These are phyloP conservation scores for Cathartes aura DNA, from an alignment of 2,113 vertebrate species.

Conservation along the genomic window DNA sequence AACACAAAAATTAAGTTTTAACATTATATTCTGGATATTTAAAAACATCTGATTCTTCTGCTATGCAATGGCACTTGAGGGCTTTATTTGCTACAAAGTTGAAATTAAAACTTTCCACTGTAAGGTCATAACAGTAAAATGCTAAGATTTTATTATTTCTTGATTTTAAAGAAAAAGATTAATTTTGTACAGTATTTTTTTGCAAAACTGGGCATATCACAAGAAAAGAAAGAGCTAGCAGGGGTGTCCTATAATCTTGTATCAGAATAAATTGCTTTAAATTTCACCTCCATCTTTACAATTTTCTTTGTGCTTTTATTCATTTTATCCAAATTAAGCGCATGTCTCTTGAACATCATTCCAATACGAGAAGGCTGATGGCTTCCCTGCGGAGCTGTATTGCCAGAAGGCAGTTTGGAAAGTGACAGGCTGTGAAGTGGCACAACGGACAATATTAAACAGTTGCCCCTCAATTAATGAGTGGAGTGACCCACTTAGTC, in stretches of 20 bases:
- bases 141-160: neutral
- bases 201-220: neutral
- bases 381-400: constrained; percentile 8
- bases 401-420: constrained; percentile 57
- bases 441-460: constrained; percentile 36
- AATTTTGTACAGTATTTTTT: neutral
- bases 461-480: constrained; percentile 57
- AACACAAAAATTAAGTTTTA: neutral
- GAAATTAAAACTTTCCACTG: neutral
- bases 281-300: neutral
- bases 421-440: constrained; percentile 56
- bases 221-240: neutral
- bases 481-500: constrained; percentile 55
- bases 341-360: neutral
- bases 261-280: neutral
- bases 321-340: neutral
- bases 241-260: neutral
- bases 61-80: neutral
- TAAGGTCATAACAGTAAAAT: neutral
- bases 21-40: neutral
- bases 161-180: neutral
- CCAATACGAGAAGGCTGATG: neutral
- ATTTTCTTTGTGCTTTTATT: constrained; percentile 4
- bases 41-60: neutral
- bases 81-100: neutral